These are phyloP conservation scores for Syngnathus floridae DNA, from an alignment of 2,113 vertebrate genomes.

Conservation along the genomic window DNA sequence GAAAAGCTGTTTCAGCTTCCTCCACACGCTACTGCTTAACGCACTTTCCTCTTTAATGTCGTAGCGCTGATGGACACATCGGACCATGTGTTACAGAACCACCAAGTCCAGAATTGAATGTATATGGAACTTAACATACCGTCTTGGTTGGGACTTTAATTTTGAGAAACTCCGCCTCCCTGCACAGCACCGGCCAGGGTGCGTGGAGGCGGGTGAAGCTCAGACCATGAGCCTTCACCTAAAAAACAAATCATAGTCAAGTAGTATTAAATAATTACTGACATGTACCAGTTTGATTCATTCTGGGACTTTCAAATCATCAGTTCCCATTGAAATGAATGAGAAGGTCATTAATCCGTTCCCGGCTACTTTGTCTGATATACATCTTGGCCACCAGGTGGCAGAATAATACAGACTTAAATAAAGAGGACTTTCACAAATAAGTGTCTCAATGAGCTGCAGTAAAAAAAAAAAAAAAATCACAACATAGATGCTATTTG, in stretches of 20 bases:
- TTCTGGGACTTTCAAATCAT: background rate
- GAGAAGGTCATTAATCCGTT: too few species aligned
- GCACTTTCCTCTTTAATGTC: conserved; percentile 83
- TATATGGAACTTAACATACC: conserved; percentile 52
- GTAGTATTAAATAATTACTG: background rate
- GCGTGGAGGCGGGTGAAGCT: conserved; percentile 90
- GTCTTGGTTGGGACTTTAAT: conserved; percentile 97
- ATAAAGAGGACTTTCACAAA: too few species aligned
- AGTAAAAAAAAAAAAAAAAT: too few species aligned
- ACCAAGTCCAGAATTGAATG: background rate
- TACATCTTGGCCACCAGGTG: too few species aligned
- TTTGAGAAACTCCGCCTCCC: conserved; percentile 95
- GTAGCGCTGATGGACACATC: conserved; percentile 73
- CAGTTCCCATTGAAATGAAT: too few species aligned
- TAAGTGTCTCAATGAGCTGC: too few species aligned
- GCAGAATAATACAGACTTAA: too few species aligned
- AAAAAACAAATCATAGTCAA: background rate
- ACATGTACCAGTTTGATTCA: too few species aligned
- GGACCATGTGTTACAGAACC: background rate
- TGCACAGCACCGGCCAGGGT: conserved; percentile 89
- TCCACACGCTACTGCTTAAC: conserved; percentile 77
- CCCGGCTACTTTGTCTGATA: too few species aligned
- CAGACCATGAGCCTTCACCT: conserved; percentile 75
- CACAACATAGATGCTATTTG: too few species aligned
- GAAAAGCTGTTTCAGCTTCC: conserved; percentile 82